Conservation (phyloP, 2,888 invertebrate species). For the Amiota mariae region DNA sequence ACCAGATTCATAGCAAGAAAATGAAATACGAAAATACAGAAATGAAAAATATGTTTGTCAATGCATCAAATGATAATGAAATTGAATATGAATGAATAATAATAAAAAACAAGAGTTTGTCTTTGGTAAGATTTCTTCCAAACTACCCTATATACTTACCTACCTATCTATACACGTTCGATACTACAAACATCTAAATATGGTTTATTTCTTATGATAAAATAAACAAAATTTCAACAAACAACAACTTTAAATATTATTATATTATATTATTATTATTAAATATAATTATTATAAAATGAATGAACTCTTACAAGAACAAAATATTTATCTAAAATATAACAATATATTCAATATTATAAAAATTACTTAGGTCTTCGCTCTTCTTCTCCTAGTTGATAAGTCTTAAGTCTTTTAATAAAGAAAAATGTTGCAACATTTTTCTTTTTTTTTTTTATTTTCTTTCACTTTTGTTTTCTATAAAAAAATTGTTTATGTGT, state of each 20-base stretch:
- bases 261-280: background rate
- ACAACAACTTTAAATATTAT: background rate
- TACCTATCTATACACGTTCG: no score
- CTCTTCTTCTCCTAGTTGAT: background rate
- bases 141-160: background rate
- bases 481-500: no score
- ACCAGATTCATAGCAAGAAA: background rate
- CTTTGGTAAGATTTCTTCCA: conserved; percentile 5
- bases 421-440: conserved; percentile 16
- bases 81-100: background rate
- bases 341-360: no score
- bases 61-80: background rate
- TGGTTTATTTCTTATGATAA: no score
- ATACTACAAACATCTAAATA: no score
- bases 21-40: background rate
- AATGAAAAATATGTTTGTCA: background rate
- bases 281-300: background rate
- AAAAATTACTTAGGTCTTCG: no score
- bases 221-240: no score
- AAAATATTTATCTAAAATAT: background rate
- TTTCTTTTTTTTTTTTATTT: no score
- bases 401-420: conserved; percentile 2
- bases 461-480: background rate
- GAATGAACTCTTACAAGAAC: background rate
- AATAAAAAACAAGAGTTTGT: background rate